Conservation (phyloP, 2,113 vertebrate genomes). For the Holacanthus passer region DNA sequence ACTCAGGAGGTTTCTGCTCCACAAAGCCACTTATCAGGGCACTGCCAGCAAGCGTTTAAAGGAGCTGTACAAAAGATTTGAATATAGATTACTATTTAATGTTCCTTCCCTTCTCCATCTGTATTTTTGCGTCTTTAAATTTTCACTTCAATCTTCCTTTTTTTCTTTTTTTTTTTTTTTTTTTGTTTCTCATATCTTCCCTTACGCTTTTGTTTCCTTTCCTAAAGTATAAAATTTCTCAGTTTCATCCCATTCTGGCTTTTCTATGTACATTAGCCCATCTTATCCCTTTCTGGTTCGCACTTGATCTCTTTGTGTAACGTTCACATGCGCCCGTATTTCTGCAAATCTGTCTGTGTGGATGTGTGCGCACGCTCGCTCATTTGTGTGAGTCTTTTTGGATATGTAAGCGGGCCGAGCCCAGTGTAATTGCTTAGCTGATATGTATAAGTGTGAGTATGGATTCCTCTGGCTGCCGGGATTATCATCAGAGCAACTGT, state of each 20-base stretch:
- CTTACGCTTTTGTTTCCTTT: conserved; percentile 40
- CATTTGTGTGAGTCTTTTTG: conserved; percentile 65
- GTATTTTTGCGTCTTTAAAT: conserved; percentile 51
- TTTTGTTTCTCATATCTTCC: conserved; percentile 47
- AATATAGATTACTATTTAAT: conserved; percentile 65
- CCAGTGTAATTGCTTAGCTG: conserved; percentile 79
- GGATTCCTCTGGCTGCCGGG: conserved; percentile 76
- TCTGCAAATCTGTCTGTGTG: conserved; percentile 61
- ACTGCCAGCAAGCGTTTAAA: conserved; percentile 72
- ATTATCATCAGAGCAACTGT: conserved; percentile 83
- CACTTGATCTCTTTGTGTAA: conserved; percentile 58
- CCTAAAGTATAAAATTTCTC: conserved; percentile 34
- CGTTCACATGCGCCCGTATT: conserved; percentile 45
- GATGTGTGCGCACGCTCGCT: conserved; percentile 35
- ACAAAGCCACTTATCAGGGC: conserved; percentile 76
- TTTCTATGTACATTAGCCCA: conserved; percentile 47
- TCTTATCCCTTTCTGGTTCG: conserved; percentile 56
- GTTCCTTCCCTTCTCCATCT: conserved; percentile 45
- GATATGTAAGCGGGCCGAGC: conserved; percentile 68
- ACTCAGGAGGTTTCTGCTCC: conserved; percentile 65
- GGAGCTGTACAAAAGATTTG: conserved; percentile 70
- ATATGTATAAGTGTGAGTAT: conserved; percentile 77
- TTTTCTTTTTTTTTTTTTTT: conserved; percentile 21
- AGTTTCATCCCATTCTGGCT: conserved; percentile 50
- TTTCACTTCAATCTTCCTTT: conserved; percentile 1